phyloP scores from a whole-genome alignment of 2,888 invertebrate genomes.

The Drosophila acutilabella region DNA sequence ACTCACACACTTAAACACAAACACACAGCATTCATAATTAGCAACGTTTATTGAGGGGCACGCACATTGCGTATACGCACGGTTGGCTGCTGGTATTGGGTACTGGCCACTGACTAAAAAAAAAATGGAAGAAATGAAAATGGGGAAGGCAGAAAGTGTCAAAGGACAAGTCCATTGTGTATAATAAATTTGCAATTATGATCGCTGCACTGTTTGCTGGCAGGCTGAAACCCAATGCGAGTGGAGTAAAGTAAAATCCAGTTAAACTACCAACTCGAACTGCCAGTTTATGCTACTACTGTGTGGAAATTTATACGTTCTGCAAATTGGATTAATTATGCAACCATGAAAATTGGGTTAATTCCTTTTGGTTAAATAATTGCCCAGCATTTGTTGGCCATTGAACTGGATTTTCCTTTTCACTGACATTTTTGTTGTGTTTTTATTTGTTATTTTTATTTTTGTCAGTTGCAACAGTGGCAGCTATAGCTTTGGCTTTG shows the following conservation, averaged over 20 bases:
- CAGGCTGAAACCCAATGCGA: constrained; percentile 4
- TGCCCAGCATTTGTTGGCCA: constrained; percentile 48
- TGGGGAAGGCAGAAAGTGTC: constrained; percentile 17
- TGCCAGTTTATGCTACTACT: background rate
- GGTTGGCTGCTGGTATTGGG: constrained; percentile 1
- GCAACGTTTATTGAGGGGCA: constrained; percentile 7
- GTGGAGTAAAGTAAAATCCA: background rate
- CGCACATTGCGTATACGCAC: constrained; percentile 34
- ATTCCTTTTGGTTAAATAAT: constrained; percentile 73
- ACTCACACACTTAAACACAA: background rate
- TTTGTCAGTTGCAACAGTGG: constrained; percentile 20
- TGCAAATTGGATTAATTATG: constrained; percentile 81
- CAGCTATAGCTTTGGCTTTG: constrained; percentile 1
- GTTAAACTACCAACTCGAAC: background rate
- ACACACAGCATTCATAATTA: background rate
- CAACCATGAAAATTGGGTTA: constrained; percentile 79
- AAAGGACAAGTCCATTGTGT: constrained; percentile 64
- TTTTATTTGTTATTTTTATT: constrained; percentile 4
- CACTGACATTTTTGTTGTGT: background rate
- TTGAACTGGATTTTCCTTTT: constrained; percentile 34
- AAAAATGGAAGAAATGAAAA: background rate
- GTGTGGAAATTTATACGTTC: constrained; percentile 57
- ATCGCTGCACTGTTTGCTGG: constrained; percentile 38
- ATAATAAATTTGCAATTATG: constrained; percentile 80
- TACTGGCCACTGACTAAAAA: background rate